A percentile compares a stretch with the other conserved stretches of the same genome.
phyloP scores from a whole-genome alignment of 2,113 vertebrate species.

The cat (Felis catus) region DNA sequence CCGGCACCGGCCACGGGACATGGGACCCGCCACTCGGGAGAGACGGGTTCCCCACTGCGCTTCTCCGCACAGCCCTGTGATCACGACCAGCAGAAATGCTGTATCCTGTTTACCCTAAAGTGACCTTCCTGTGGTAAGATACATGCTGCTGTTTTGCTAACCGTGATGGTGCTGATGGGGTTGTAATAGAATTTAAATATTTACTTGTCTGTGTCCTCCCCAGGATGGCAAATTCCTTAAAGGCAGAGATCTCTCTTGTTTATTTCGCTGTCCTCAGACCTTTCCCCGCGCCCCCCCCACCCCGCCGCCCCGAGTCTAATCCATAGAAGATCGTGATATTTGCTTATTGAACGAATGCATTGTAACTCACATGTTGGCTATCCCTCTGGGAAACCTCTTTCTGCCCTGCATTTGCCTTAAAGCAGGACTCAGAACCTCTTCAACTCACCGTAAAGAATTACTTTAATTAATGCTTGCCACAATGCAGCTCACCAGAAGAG shows the following conservation, averaged over 20 bases:
- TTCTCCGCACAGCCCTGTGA: background rate
- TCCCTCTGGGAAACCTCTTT: background rate
- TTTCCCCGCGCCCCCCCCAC: accelerated
- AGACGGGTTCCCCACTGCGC: background rate
- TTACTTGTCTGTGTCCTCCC: background rate
- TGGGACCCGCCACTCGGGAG: background rate
- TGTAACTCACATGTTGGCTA: background rate
- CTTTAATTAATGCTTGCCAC: background rate
- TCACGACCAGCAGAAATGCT: background rate
- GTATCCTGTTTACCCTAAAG: background rate
- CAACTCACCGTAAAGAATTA: background rate
- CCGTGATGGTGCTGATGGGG: background rate
- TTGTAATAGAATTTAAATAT: background rate
- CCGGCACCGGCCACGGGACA: background rate
- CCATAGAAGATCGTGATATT: background rate
- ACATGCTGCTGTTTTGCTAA: background rate
- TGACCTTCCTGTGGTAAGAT: background rate
- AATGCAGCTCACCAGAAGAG: background rate
- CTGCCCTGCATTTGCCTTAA: background rate
- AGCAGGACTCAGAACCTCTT: background rate
- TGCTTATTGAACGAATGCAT: background rate
- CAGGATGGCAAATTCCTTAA: background rate
- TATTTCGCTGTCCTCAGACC: background rate
- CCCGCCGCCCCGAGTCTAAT: background rate
- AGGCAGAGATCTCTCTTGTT: background rate